Evolutionary conservation across 2,888 invertebrate genomes (phyloP), one percentile per base, ranked within the genome.

Genomic region (Leucoma salicis): DNA sequence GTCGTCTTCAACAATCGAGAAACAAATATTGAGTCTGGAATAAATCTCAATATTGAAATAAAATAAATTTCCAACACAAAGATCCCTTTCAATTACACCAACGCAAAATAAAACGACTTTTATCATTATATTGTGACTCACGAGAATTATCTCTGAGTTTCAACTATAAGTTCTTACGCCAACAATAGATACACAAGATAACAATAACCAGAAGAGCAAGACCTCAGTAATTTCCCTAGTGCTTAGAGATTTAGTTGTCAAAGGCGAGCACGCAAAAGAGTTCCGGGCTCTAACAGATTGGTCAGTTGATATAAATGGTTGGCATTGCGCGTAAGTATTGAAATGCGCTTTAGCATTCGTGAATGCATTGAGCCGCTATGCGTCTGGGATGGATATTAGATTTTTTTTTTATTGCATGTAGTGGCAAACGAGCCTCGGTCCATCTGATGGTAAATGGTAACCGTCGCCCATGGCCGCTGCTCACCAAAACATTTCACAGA

Each of bases 261-360:
- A 11, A 10, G 8, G 31, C 18, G 14, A 14, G n/a, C 37, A 27
- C 31, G 32, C 42, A 44, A 45, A 46, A 35, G 16, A 48, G 31
- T 13, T 12, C 15, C 36, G 28, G 14, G 55, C 14, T 53, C 53
- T 50, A 12, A 6, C 12, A 35, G 10, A 14, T 42, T 73, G 72
- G 78, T 46, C 40, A 44, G 41, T 49, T 51, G 42, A 63, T 61
- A 63, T 70, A 70, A 71, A 73, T 66, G 57, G 64, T 64, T 54
- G 57, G 62, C 57, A 62, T 63, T 68, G 63, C 60, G 68, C 66
- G 59, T 56, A 57, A 49, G 63, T 75, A 78, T 77, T 78, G 72
- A 60, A 74, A 70, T 67, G 72, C 70, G 62, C 60, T 49, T 42
- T 55, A 57, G 68, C 53, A 75, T 73, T 71, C 64, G 47, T 47